These are phyloP conservation scores for Ctenopoma kingsleyae DNA, from an alignment of 2,797 vertebrate species.

Conservation along the genomic window DNA sequence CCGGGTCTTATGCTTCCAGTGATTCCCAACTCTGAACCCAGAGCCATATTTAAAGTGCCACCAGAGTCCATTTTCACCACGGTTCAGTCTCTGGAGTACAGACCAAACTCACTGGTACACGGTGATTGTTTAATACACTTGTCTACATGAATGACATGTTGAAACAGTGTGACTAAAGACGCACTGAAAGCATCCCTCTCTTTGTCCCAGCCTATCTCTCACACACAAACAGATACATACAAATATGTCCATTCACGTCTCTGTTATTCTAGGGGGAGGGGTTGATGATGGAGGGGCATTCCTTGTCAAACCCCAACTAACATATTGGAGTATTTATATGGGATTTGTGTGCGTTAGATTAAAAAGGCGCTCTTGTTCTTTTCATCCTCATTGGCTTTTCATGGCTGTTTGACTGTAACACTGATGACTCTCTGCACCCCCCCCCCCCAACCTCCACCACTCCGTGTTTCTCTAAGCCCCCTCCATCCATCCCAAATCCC, in stretches of 20 bases:
- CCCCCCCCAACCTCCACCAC: conserved; percentile 74
- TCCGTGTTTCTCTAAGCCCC: conserved; percentile 79
- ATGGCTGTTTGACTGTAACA: conserved; percentile 87
- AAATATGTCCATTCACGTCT: conserved; percentile 64
- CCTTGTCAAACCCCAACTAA: conserved; percentile 78
- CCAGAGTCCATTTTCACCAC: conserved; percentile 44
- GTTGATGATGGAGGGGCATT: conserved; percentile 50
- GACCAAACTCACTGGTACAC: conserved; percentile 44
- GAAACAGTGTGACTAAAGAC: conserved; percentile 72
- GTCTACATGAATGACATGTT: conserved; percentile 59
- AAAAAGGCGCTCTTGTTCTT: conserved; percentile 85
- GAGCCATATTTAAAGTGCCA: conserved; percentile 55
- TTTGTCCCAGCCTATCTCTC: conserved; percentile 37
- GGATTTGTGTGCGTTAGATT: conserved; percentile 89
- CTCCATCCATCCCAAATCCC: conserved; percentile 88
- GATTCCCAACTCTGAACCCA: conserved; percentile 35
- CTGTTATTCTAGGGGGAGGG: conserved; percentile 51
- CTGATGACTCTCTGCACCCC: conserved; percentile 80
- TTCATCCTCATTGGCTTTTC: conserved; percentile 87
- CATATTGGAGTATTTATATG: conserved; percentile 87
- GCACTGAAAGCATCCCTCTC: conserved; percentile 45
- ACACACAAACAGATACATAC: conserved; percentile 41
- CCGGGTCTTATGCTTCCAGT: conserved; percentile 51
- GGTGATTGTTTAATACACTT: conserved; percentile 65
- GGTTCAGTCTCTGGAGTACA: conserved; percentile 41